These are phyloP conservation scores for Zapus hudsonius DNA, from an alignment of 2,113 vertebrate species.

Conservation along the genomic window DNA sequence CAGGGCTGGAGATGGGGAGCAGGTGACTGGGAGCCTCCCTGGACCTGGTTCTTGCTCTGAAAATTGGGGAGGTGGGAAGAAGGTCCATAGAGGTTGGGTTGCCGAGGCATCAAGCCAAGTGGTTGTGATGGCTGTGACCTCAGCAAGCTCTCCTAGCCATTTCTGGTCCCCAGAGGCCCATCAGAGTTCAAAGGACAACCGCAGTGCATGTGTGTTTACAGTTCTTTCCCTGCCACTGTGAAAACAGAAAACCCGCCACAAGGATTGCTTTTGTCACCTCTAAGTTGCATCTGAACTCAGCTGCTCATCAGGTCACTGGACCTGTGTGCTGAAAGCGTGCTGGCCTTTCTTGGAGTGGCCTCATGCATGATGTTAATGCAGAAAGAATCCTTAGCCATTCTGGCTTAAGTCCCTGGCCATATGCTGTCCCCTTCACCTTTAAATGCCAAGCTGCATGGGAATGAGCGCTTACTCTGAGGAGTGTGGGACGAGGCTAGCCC, in stretches of 20 bases:
- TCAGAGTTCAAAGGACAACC: not conserved
- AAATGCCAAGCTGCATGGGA: not conserved
- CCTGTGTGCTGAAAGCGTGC: not conserved
- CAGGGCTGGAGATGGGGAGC: not conserved
- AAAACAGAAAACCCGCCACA: not conserved
- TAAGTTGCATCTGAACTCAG: not conserved
- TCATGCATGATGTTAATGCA: accelerated
- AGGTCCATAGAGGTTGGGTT: not conserved
- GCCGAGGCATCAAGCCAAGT: not conserved
- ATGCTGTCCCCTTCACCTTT: not conserved
- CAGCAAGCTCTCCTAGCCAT: not conserved
- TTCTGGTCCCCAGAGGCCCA: not conserved
- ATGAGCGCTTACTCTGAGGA: not conserved
- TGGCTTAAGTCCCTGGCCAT: not conserved
- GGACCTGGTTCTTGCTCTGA: not conserved
- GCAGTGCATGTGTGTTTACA: accelerated
- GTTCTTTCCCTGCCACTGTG: not conserved
- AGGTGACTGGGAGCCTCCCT: not conserved
- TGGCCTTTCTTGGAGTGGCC: accelerated
- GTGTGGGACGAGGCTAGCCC: not conserved
- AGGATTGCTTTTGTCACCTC: not conserved
- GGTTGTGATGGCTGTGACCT: not conserved
- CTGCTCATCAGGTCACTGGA: not conserved
- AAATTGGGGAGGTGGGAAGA: not conserved
- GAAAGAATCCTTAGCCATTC: not conserved